Base-by-base conservation (phyloP, 1,140 invertebrate species). In the Drosophila triauraria region DNA sequence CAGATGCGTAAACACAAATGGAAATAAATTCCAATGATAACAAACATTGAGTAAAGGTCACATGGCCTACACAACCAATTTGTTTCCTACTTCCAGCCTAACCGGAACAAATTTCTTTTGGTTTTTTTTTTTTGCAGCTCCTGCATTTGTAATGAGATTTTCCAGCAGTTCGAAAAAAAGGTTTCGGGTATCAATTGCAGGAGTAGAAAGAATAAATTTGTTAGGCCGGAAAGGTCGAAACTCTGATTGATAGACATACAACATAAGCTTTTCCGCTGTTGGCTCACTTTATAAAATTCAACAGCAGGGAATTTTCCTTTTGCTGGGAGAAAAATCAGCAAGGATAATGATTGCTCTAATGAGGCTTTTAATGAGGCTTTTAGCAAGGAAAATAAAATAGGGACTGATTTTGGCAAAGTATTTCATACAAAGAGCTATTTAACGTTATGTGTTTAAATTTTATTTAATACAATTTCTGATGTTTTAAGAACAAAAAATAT, bases 141-240 rank as follows among this genome's bases (percentile, higher is more conserved):
- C 63, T 80, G 82, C 78, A 85, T 85, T 75, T 75, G 68, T 85
- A 85, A 85, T 85, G 74, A 85, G 76, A 59, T 46, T 74, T 67
- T 56, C 35, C 38, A 20, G 38, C 20, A 17, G 32, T 15, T 12
- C 1, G 5, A 12, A 54, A 57, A 60, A 80, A 80, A 77, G 75
- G 82, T 70, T 85, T 85, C 35, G 47, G 64, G 38, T 75, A 81
- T 86, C 82, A 86, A 85, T 78, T 75, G 75, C 62, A 48, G 30
- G 57, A 23, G 46, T 27, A 8, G 30, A 32, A 9, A 9, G 30
- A 32, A 50, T 20, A 47, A 70, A 75, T 84, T 84, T 77, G 77
- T 77, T 64, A 61, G 42, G 60, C 51, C 68, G 47, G 27, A 32
- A 63, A 50, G 54, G 53, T 40, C 75, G 53, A 12, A 82, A 65